These are phyloP conservation scores for Hypotaenidia okinawae DNA, from an alignment of 2,797 vertebrate genomes.

Conservation along the genomic window DNA sequence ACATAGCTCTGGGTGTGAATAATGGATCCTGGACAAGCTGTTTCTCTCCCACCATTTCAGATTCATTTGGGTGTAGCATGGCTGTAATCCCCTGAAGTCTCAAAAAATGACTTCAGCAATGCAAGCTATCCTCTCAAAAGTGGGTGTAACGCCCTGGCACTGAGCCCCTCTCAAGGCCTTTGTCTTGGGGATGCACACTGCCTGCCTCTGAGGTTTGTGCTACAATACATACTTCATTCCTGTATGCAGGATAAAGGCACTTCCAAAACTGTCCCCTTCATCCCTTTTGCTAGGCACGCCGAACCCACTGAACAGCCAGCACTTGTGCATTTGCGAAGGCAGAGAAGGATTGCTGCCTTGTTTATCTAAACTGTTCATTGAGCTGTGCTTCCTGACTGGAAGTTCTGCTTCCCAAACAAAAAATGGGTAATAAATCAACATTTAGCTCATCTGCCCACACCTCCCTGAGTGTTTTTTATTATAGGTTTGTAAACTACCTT, in stretches of 20 bases:
- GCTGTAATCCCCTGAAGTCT: not conserved
- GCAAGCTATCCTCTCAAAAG: not conserved
- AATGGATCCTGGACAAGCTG: not conserved
- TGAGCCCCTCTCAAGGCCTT: not conserved
- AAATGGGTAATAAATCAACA: conserved; percentile 13
- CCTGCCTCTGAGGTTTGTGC: not conserved
- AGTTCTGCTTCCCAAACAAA: conserved; percentile 19
- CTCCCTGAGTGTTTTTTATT: conserved; percentile 20
- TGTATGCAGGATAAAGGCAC: not conserved
- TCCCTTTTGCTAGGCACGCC: not conserved
- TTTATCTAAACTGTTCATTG: not conserved
- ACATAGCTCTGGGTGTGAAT: not conserved
- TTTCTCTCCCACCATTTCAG: not conserved
- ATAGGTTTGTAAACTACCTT: conserved; percentile 21
- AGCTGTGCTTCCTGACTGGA: not conserved
- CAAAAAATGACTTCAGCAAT: not conserved
- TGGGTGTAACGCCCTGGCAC: accelerated
- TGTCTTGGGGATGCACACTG: not conserved
- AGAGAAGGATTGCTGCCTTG: not conserved
- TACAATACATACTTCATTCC: not conserved
- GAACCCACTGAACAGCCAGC: not conserved
- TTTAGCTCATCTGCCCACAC: conserved; percentile 21
- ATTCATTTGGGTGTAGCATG: not conserved
- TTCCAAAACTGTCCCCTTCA: not conserved
- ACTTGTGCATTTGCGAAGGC: not conserved